Conservation (phyloP, 2,113 vertebrate species). For the Illadopsis cleaveri region DNA sequence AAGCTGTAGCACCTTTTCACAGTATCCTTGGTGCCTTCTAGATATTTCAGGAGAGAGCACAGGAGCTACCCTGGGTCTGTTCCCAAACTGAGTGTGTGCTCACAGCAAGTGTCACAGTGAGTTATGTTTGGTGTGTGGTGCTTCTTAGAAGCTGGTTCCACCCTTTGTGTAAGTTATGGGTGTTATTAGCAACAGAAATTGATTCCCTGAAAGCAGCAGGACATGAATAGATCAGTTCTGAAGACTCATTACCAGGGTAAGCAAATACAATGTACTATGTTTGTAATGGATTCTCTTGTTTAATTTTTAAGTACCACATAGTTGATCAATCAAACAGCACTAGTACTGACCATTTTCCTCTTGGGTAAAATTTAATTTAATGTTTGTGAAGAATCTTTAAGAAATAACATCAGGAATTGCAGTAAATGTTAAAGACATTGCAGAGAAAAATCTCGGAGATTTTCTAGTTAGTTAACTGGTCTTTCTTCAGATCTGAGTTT, state of each 20-base stretch:
- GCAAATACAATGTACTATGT: background rate
- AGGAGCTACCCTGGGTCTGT: background rate
- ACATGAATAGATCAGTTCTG: background rate
- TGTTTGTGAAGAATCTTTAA: constrained; percentile 29
- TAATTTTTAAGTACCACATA: background rate
- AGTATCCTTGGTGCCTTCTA: background rate
- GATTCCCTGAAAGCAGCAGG: background rate
- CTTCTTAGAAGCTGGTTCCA: background rate
- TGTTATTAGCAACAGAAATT: background rate
- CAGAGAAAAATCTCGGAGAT: background rate
- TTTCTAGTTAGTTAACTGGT: constrained; percentile 19
- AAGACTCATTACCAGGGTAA: constrained; percentile 12
- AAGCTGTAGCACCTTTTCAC: background rate
- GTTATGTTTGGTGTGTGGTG: background rate
- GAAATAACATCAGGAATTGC: constrained; percentile 22
- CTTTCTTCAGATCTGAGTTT: background rate
- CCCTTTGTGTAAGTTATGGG: background rate
- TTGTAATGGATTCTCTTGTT: constrained; percentile 11
- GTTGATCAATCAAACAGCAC: constrained; percentile 12
- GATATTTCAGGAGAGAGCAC: background rate
- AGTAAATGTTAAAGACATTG: background rate
- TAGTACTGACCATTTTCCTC: background rate
- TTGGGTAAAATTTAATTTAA: constrained; percentile 40
- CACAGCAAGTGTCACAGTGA: background rate
- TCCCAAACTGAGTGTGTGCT: background rate